Evolutionary conservation across 2,797 vertebrate species (phyloP).

Genomic region (Lepilemur ruficaudatus): DNA sequence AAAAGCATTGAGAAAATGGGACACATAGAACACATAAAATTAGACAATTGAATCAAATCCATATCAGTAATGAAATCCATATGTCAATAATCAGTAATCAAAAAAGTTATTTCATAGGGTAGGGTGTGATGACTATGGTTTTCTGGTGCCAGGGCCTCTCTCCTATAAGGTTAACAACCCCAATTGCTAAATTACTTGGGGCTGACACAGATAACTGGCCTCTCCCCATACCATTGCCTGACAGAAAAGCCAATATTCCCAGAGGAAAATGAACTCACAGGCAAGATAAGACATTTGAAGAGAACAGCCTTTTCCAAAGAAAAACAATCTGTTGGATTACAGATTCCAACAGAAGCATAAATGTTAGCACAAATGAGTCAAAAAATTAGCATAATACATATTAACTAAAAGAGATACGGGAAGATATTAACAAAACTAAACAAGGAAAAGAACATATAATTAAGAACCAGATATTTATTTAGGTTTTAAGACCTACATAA

Average conservation of each 20-base stretch:
- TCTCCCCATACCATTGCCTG: not conserved
- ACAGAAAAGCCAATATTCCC: not conserved
- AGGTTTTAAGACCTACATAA: not conserved
- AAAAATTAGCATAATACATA: not conserved
- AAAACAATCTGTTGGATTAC: not conserved
- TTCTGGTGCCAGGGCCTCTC: no score
- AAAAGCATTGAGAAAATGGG: not conserved
- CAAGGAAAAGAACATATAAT: not conserved
- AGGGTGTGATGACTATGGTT: not conserved
- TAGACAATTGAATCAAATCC: not conserved
- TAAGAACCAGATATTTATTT: not conserved
- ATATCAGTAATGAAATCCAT: not conserved
- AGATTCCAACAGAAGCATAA: not conserved
- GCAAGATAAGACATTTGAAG: not conserved
- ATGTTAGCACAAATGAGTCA: not conserved
- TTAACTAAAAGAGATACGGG: not conserved
- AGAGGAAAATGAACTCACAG: not conserved
- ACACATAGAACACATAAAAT: not conserved
- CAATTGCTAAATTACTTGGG: not conserved
- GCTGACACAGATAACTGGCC: not conserved
- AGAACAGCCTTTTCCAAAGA: not conserved
- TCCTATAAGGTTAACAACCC: no score
- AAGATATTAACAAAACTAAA: not conserved
- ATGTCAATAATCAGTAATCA: not conserved
- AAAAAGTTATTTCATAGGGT: not conserved